Evolutionary conservation across 2,113 vertebrate species (phyloP).

Genomic region (Peucedramus taeniatus): DNA sequence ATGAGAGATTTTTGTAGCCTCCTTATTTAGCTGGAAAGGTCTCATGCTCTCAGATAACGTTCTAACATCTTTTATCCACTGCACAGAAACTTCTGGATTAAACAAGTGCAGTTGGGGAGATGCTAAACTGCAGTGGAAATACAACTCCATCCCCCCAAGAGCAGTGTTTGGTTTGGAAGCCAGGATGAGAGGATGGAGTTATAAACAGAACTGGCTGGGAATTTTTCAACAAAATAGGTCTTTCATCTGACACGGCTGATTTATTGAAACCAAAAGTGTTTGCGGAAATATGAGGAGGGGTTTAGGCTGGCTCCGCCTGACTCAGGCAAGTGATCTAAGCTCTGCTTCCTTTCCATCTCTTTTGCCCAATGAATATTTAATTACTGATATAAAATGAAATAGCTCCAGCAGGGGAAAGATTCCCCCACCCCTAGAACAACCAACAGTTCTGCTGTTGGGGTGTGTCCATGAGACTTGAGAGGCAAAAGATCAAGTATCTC

Average conservation of each 20-base stretch:
- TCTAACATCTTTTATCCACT: background rate
- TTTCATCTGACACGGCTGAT: constrained; percentile 22
- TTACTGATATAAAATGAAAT: background rate
- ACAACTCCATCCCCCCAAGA: constrained; percentile 6
- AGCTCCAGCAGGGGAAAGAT: background rate
- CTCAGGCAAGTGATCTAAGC: background rate
- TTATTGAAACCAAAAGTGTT: constrained; percentile 34
- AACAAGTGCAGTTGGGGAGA: background rate
- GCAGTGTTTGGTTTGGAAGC: constrained; percentile 45
- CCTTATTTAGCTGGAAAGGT: background rate
- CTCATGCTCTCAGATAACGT: background rate
- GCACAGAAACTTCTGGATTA: background rate
- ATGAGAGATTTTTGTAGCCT: background rate
- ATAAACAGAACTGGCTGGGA: constrained; percentile 44
- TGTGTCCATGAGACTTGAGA: background rate
- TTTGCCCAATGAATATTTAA: constrained; percentile 11
- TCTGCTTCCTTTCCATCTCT: background rate
- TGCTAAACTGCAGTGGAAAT: constrained; percentile 3
- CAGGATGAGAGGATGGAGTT: constrained; percentile 14
- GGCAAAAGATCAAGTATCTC: background rate
- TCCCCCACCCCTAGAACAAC: background rate
- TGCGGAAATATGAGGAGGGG: constrained; percentile 5
- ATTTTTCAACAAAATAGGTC: constrained; percentile 27
- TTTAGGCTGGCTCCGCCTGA: background rate
- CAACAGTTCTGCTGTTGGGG: background rate